Base-by-base conservation (phyloP, 2,888 invertebrate genomes). In the Orchesella flavescens region DNA sequence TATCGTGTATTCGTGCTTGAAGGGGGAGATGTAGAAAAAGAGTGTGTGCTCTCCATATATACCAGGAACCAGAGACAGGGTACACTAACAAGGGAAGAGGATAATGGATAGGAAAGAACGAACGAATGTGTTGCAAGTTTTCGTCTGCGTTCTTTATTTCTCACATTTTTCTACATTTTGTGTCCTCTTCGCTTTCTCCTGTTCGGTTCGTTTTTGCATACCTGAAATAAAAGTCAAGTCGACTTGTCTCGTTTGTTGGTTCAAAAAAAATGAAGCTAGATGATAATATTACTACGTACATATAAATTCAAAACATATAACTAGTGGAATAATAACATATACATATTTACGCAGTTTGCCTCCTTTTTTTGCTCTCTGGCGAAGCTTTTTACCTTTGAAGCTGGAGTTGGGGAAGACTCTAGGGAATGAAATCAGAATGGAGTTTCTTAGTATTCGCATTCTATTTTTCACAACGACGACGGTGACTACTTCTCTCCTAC, bases 381-480 rank as follows among this genome's bases (percentile, higher is more conserved):
- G 49, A 49, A 7, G 49, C 49, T 49, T 49, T 49, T 49, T 49
- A 49, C 49, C 49, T 49, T 49, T n/a, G 24, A 24, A 61, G 24
- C 61, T 9, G 24, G 65, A 65, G 61, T 10, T 34, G 34, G 10
- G 49, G 10, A 49, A n/a, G 34, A 43, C 65, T 65, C 65, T 4
- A 34, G 65, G 65, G 65, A 65, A 34, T 65, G 65, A 43, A 65
- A 65, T 65, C 65, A 65, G 65, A 44, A 43, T 44, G 43, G 17
- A 65, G 65, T 65, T 65, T 24, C 23, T 65, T 65, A 61, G 61
- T 24, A 44, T 65, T 65, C 65, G 17, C 10, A 13, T 44, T 65
- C 65, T 65, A 65, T 65, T 65, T 65, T 65, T 65, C 44, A 65
- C n/a, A 65, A 65, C 65, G 34, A 34, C 65, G 44, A n/a, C n/a